Conservation (phyloP, 2,113 vertebrate genomes). For the Apodemus speciosus region DNA sequence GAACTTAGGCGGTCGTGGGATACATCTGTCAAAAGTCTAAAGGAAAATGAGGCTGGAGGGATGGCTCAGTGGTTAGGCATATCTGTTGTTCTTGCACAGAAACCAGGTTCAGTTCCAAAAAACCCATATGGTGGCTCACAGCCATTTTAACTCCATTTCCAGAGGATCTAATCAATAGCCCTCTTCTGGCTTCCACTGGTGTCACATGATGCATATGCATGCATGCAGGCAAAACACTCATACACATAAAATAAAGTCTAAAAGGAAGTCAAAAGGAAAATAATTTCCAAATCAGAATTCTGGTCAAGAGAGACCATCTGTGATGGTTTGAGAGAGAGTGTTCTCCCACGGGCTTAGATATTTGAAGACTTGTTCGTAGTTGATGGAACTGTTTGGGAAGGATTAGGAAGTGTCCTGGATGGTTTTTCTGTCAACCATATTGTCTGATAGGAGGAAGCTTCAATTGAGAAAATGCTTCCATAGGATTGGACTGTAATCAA, state of each 20-base stretch:
- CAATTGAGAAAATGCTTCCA: background rate
- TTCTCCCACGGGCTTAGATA: background rate
- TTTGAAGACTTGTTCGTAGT: background rate
- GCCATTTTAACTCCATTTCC: background rate
- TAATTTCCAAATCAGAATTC: background rate
- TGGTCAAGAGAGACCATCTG: background rate
- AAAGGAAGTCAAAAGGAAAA: background rate
- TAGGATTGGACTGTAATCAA: background rate
- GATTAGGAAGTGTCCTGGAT: background rate
- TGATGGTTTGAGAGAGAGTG: background rate
- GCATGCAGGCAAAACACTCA: background rate
- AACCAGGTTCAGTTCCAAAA: background rate
- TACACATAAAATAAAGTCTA: background rate
- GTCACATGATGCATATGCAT: background rate
- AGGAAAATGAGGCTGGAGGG: background rate
- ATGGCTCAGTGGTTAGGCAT: background rate
- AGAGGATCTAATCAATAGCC: background rate
- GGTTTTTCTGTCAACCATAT: background rate
- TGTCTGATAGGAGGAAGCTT: background rate
- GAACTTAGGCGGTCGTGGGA: constrained; percentile 28
- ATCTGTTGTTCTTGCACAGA: background rate
- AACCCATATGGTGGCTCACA: background rate
- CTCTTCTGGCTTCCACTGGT: background rate
- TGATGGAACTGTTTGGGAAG: background rate
- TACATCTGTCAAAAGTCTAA: background rate